Evolutionary conservation across 2,888 invertebrate species (phyloP).

Genomic region (Allygus modestus): DNA sequence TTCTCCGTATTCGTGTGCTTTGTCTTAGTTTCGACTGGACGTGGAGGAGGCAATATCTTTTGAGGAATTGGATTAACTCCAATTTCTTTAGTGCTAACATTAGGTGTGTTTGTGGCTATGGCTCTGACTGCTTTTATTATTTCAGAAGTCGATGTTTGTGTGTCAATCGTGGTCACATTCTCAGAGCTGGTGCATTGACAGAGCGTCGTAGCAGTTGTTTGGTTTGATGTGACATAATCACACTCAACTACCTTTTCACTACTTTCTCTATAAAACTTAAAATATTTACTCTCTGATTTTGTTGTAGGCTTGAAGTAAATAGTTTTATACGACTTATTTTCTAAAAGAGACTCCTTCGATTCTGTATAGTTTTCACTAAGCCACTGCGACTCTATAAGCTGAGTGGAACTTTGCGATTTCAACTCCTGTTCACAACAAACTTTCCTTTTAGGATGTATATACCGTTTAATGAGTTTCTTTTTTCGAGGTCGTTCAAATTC

Average conservation of each 20-base stretch:
- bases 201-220: neutral
- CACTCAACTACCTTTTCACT: neutral
- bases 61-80: neutral
- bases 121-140: conserved; percentile 23
- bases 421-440: neutral
- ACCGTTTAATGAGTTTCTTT: neutral
- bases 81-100: neutral
- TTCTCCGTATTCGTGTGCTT: neutral
- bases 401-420: neutral
- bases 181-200: neutral
- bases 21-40: neutral
- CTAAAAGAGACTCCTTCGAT: neutral
- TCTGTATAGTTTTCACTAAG: neutral
- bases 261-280: conserved; percentile 1
- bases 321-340: neutral
- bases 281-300: neutral
- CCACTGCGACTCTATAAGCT: neutral
- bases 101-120: neutral
- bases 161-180: neutral
- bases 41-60: neutral
- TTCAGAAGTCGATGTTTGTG: neutral
- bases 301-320: neutral
- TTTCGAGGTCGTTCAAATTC: conserved; percentile 21
- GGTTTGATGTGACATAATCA: neutral
- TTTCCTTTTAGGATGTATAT: neutral